These are phyloP conservation scores for Drosophila peninsularis DNA, from an alignment of 2,888 invertebrate genomes.

Conservation along the genomic window DNA sequence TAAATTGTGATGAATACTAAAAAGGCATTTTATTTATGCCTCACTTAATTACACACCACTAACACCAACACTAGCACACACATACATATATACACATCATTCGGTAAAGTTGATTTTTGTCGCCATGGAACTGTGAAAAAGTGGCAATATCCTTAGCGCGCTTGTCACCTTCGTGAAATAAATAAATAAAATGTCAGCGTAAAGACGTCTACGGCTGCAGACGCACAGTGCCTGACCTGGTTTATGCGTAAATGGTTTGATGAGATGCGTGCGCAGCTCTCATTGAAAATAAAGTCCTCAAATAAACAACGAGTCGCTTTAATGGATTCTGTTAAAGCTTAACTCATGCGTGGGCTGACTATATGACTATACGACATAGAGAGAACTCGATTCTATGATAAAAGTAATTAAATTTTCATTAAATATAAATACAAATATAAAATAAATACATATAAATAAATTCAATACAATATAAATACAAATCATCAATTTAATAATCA, in stretches of 20 bases:
- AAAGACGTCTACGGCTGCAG: slow-evolving; percentile 5
- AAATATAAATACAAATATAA: no score
- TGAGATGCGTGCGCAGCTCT: slow-evolving; percentile 2
- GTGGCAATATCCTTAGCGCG: slow-evolving; percentile 46
- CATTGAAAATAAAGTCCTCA: background rate
- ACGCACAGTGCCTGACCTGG: background rate
- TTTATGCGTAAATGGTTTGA: slow-evolving; percentile 25
- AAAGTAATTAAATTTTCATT: background rate
- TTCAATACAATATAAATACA: no score
- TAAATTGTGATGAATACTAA: slow-evolving; percentile 83
- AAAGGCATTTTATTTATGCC: slow-evolving; percentile 81
- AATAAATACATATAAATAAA: no score
- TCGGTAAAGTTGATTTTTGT: slow-evolving; percentile 38
- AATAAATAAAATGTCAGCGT: slow-evolving; percentile 67
- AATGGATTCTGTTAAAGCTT: background rate
- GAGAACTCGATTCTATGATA: no score
- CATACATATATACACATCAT: slow-evolving; percentile 1
- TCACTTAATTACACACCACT: slow-evolving; percentile 70
- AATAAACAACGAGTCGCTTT: background rate
- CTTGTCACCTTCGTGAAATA: slow-evolving; percentile 67
- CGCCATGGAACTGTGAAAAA: slow-evolving; percentile 44
- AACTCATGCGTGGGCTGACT: background rate
- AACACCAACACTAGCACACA: slow-evolving; percentile 18
- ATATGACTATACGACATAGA: no score
- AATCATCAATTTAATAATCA: no score